Evolutionary conservation across 2,113 vertebrate species (phyloP), one percentile per base, ranked within the genome.

Genomic region (Tretioscincus oriximinensis): DNA sequence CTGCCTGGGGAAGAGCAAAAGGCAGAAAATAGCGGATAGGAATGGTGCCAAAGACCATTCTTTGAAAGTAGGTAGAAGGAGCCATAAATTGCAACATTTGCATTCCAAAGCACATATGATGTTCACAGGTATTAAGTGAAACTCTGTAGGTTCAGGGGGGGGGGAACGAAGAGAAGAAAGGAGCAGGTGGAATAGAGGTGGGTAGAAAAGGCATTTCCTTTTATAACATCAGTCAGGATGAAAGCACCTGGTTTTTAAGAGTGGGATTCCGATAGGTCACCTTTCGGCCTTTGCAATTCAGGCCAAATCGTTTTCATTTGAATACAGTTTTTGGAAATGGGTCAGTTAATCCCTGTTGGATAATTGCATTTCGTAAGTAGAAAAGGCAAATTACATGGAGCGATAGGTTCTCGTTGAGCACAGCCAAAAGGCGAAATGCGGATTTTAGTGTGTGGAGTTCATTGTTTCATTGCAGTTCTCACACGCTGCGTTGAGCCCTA

Each of bases 221-320:
- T 73, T 80, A 31, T 63, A 81, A 77, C 24, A 87, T 47, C 72
- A 70, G 93, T 91, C 89, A 89, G 76, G 83, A 35, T 81, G 76
- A 90, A 91, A 85, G 90, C 80, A 81, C 81, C 81, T 86, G 93
- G 77, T 92, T 95, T 47, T 92, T 91, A 84, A 64, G 90, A 86
- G 61, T 82, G 82, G 85, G 92, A 90, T 84, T 89, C 85, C 29
- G 92, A 93, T 88, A 49, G 81, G 82, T 92, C 89, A 92, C 92
- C 92, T 94, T 85, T 93, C 92, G 90, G 88, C 51, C 91, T 84
- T 51, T 87, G 90, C 81, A 90, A 85, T 16, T 80, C 86, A 72
- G 87, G 60, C 82, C 88, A 94, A 95, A 94, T 93, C 92, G 86
- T 90, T 94, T 95, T 94, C 90, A 95, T 94, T 94, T 95, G 86